Evolutionary conservation across 2,113 vertebrate genomes (phyloP), one percentile per base, ranked within the genome.

Genomic region (Malaclemys terrapin): DNA sequence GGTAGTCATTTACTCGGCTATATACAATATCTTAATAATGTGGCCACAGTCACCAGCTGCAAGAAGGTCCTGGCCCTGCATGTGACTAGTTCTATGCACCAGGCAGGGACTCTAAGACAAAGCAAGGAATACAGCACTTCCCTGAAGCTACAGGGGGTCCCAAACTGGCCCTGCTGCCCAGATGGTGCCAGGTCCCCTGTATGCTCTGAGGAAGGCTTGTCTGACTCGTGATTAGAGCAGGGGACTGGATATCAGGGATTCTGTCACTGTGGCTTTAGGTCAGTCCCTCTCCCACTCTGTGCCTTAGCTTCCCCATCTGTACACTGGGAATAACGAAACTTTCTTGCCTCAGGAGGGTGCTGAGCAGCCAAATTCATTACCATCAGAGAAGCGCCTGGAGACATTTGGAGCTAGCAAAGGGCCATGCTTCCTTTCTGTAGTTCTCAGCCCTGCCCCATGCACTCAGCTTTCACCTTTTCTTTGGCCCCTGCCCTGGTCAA

Each of bases 261-360:
- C 53, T 3, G 27, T 42, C 88, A 25, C 25, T 42, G 14, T 1
- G 3, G 8, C 53, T 85, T 81, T 75, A 54, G 49, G 47, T 42
- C 14, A 42, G 35, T 38, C 17, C 75, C 38, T 80, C 3, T 53
- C 54, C 79, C 31, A 5, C 9, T 3, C 20, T 1, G 0, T 1
- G 3, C 11, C 49, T 76, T 49, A 1, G 4, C 27, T 29, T 89
- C 69, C 35, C 38, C 10, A 5, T 0, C 0, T 3, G 0, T 9
- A 6, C 45, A 17, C 47, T 57, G 9, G 29, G 25, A 14, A 8
- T 35, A 22, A 69, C 3, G 31, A 35, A 25, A 27, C 5, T 57
- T 25, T 53, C n/a, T 20, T 50, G 45, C 12, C 38, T 38, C 65
- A 38, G 65, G 35, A 45, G 82, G 65, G 8, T 22, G 35, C 65